Conservation (phyloP, 2,797 vertebrate species). For the Cossypha polioptera region DNA sequence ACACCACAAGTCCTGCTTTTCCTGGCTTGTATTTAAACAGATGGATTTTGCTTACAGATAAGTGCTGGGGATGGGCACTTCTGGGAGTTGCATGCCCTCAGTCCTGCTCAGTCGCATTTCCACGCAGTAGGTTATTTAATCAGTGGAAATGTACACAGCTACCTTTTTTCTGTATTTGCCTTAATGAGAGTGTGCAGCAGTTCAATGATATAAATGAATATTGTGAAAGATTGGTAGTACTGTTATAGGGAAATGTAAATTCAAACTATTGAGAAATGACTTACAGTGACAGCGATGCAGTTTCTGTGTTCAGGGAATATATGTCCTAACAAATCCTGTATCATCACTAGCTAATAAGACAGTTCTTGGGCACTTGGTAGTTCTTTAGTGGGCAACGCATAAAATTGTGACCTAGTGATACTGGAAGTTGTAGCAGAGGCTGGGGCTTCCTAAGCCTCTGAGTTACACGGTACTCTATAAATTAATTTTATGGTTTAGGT, state of each 20-base stretch:
- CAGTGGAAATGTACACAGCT: neutral
- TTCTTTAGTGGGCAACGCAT: neutral
- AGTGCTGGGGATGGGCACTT: neutral
- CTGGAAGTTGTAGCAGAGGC: neutral
- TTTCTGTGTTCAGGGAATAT: neutral
- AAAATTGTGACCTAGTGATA: neutral
- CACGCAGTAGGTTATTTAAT: neutral
- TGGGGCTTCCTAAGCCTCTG: neutral
- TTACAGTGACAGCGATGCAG: neutral
- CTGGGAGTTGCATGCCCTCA: neutral
- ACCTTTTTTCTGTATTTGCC: neutral
- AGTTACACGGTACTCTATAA: fast-evolving
- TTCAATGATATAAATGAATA: neutral
- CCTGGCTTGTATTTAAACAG: neutral
- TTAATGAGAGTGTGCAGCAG: neutral
- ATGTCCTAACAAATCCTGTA: neutral
- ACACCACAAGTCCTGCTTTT: neutral
- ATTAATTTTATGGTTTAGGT: neutral
- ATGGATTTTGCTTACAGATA: neutral
- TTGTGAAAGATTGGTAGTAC: neutral
- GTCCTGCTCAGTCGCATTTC: neutral
- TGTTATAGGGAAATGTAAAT: neutral
- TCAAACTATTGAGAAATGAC: neutral
- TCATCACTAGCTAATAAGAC: neutral
- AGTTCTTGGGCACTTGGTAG: neutral